A percentile compares a stretch with the other conserved stretches of the same genome.
These are phyloP conservation scores for Amblyjoppa fuscipennis DNA, from an alignment of 2,888 invertebrate genomes.

Conservation along the genomic window DNA sequence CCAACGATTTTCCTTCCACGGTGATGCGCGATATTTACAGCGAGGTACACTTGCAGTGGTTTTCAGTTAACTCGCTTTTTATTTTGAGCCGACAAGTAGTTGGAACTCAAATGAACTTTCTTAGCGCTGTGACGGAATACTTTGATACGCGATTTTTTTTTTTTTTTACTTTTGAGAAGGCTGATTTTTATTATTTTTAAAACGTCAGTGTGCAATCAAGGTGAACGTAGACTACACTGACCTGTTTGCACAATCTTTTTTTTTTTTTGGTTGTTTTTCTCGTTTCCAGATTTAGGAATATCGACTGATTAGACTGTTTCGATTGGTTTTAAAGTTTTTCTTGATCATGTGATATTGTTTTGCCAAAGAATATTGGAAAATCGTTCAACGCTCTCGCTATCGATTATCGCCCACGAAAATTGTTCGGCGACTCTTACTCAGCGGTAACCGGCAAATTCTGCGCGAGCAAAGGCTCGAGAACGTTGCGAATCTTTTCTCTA, in stretches of 20 bases:
- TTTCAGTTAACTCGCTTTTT: conserved; percentile 58
- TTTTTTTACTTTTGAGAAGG: conserved; percentile 82
- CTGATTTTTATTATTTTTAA: conserved; percentile 83
- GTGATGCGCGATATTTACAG: conserved; percentile 61
- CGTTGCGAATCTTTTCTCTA: conserved; percentile 75
- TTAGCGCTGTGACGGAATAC: conserved; percentile 83
- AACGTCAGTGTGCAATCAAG: conserved; percentile 77
- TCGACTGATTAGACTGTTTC: conserved; percentile 83
- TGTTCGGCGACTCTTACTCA: conserved; percentile 50
- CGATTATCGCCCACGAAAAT: conserved; percentile 50
- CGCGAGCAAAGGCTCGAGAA: conserved; percentile 70
- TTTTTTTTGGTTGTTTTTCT: conserved; percentile 57
- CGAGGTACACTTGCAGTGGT: conserved; percentile 19
- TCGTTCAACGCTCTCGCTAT: conserved; percentile 76
- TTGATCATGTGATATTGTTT: conserved; percentile 84
- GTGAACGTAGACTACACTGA: conserved; percentile 77
- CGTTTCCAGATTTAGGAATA: conserved; percentile 72
- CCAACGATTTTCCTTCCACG: conserved; percentile 70
- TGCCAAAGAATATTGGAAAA: conserved; percentile 85
- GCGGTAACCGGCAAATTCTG: conserved; percentile 33
- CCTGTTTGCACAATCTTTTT: conserved; percentile 69
- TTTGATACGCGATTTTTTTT: conserved; percentile 77
- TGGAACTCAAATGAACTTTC: conserved; percentile 78
- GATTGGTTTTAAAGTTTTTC: conserved; percentile 81
- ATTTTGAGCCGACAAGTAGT: conserved; percentile 71